Evolutionary conservation across 2,113 vertebrate genomes (phyloP).

Genomic region (Columba janthina): DNA sequence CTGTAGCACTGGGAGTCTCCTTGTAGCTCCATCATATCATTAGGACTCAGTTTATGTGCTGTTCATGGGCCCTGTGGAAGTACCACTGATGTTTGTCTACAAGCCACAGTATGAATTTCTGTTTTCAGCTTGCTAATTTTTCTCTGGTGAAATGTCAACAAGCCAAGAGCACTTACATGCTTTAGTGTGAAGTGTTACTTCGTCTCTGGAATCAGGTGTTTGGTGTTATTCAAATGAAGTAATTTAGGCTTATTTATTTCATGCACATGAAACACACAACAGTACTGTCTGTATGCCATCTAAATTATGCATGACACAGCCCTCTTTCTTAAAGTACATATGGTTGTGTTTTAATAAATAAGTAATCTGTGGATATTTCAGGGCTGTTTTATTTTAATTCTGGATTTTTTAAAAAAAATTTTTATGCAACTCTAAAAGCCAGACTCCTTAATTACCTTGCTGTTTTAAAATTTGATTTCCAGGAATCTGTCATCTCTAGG

Average conservation of each 20-base stretch:
- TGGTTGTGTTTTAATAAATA: background rate
- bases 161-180: slow-evolving; percentile 3
- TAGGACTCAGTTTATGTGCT: background rate
- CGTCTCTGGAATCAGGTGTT: slow-evolving; percentile 42
- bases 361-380: background rate
- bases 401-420: background rate
- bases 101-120: background rate
- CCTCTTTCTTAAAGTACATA: background rate
- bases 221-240: slow-evolving; percentile 36
- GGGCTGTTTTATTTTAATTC: background rate
- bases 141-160: background rate
- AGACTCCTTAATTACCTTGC: background rate
- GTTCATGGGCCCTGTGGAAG: background rate
- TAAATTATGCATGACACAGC: slow-evolving; percentile 28
- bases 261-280: background rate
- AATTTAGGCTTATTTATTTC: slow-evolving; percentile 58
- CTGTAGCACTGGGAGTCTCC: background rate
- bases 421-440: background rate
- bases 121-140: slow-evolving; percentile 20
- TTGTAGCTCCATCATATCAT: background rate
- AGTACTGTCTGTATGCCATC: background rate
- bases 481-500: background rate
- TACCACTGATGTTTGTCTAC: background rate
- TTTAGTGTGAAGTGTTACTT: slow-evolving; percentile 10
- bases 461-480: background rate